Percentiles rank a stretch among this genome's conserved stretches.
These are phyloP conservation scores for Sebastes trivittatus DNA, from an alignment of 2,797 vertebrate genomes.

Conservation along the genomic window DNA sequence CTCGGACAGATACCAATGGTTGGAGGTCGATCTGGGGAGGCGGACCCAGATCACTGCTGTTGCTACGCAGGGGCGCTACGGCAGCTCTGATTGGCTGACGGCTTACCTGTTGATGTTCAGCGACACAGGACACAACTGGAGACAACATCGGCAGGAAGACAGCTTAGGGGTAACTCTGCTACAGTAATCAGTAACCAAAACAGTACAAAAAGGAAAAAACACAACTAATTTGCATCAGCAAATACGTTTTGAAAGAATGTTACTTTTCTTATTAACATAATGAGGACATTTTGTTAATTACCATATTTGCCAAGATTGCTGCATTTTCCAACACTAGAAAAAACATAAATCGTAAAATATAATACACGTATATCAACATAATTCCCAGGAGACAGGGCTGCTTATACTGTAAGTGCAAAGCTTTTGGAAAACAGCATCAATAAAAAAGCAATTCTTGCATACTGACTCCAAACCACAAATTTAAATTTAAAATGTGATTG, in stretches of 20 bases:
- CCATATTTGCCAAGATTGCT: background rate
- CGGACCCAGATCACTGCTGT: slow-evolving; percentile 88
- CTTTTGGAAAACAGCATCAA: background rate
- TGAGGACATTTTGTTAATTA: background rate
- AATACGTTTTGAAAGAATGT: no score
- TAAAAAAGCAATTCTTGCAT: background rate
- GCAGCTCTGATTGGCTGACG: slow-evolving; percentile 93
- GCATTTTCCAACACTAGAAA: no score
- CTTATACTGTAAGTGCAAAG: background rate
- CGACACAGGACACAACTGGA: slow-evolving; percentile 94
- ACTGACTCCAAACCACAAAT: background rate
- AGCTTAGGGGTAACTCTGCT: slow-evolving; percentile 79
- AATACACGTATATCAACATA: background rate
- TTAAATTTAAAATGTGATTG: background rate
- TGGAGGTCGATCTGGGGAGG: slow-evolving; percentile 91
- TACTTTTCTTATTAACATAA: background rate
- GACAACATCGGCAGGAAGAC: slow-evolving; percentile 90
- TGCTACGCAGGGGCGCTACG: slow-evolving; percentile 90
- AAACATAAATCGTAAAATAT: background rate
- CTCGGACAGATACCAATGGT: slow-evolving; percentile 88
- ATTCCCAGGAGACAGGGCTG: background rate
- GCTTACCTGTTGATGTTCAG: slow-evolving; percentile 92
- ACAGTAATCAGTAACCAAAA: background rate
- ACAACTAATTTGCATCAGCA: background rate
- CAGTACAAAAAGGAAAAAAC: no score